Evolutionary conservation across 1,140 invertebrate species (phyloP).

Genomic region (Alviniconcha marisindica): DNA sequence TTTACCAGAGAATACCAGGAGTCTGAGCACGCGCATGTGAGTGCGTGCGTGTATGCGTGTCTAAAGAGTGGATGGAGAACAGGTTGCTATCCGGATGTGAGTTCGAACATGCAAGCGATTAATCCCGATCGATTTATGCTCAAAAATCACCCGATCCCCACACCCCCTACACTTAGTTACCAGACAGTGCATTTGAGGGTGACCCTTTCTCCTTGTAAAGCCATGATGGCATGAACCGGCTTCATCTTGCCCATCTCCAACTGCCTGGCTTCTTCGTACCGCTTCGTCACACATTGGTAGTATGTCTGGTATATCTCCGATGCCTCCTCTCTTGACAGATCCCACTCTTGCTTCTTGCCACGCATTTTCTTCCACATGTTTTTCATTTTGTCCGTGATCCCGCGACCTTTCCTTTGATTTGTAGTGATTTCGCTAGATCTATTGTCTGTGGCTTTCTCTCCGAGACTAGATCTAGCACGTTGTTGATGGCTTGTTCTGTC

Average conservation of each 20-base stretch:
- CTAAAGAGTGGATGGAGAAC: no score
- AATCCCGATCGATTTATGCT: no score
- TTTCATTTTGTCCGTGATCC: background rate
- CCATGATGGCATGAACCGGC: slow-evolving; percentile 45
- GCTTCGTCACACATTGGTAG: slow-evolving; percentile 45
- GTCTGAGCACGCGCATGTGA: background rate
- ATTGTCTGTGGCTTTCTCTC: background rate
- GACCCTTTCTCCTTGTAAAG: slow-evolving; percentile 45
- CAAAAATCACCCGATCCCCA: no score
- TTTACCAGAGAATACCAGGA: no score
- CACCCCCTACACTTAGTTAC: no score
- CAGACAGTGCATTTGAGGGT: slow-evolving; percentile 47
- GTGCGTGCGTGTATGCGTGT: background rate
- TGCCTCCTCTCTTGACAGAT: slow-evolving; percentile 39
- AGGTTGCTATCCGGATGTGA: no score
- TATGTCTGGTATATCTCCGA: slow-evolving; percentile 45
- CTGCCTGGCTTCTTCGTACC: background rate
- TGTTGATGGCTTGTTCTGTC: no score
- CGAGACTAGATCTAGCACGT: no score
- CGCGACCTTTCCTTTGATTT: background rate
- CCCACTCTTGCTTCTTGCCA: slow-evolving; percentile 28
- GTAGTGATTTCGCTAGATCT: background rate
- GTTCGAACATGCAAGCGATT: no score
- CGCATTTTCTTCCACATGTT: slow-evolving; percentile 35
- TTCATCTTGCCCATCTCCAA: slow-evolving; percentile 26